These are phyloP conservation scores for Peromyscus aztecus DNA, from an alignment of 2,797 vertebrate species.

Conservation along the genomic window DNA sequence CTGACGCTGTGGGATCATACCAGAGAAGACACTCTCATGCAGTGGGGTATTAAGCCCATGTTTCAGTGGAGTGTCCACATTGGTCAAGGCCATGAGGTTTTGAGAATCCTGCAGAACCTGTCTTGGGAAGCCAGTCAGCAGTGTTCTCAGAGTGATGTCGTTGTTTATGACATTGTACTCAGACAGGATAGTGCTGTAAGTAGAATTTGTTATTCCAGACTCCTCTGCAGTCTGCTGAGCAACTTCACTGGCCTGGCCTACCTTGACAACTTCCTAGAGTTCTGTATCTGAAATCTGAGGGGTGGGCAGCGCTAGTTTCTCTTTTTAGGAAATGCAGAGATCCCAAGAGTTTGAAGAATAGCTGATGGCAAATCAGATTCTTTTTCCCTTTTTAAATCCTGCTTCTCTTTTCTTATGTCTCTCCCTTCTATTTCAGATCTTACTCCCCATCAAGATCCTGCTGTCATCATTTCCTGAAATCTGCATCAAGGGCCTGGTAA, in stretches of 20 bases:
- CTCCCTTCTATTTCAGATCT: slow-evolving; percentile 96
- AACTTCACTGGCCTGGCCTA: slow-evolving; percentile 98
- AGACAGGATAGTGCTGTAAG: slow-evolving; percentile 96
- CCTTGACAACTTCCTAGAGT: slow-evolving; percentile 98
- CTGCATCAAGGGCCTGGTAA: slow-evolving; percentile 94
- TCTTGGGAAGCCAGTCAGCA: slow-evolving; percentile 96
- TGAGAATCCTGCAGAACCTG: slow-evolving; percentile 96
- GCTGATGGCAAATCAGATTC: slow-evolving; percentile 98
- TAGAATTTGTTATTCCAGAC: slow-evolving; percentile 96
- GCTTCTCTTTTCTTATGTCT: slow-evolving; percentile 97
- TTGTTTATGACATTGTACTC: slow-evolving; percentile 97
- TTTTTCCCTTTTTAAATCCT: slow-evolving; percentile 98
- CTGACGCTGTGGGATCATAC: slow-evolving; percentile 96
- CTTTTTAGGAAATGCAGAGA: slow-evolving; percentile 98
- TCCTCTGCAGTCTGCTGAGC: slow-evolving; percentile 97
- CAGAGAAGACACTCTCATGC: slow-evolving; percentile 98
- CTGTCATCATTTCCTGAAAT: slow-evolving; percentile 97
- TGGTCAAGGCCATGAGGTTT: slow-evolving; percentile 99
- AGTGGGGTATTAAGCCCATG: slow-evolving; percentile 98
- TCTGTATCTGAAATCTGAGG: slow-evolving; percentile 98
- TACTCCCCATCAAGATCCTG: slow-evolving; percentile 98
- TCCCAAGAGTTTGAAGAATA: slow-evolving; percentile 97
- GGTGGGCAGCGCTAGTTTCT: slow-evolving; percentile 96
- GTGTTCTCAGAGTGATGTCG: slow-evolving; percentile 93
- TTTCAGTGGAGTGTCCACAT: slow-evolving; percentile 98